Evolutionary conservation across 2,113 vertebrate genomes (phyloP), one percentile per base, ranked within the genome.

Genomic region (Chaetodon auriga): DNA sequence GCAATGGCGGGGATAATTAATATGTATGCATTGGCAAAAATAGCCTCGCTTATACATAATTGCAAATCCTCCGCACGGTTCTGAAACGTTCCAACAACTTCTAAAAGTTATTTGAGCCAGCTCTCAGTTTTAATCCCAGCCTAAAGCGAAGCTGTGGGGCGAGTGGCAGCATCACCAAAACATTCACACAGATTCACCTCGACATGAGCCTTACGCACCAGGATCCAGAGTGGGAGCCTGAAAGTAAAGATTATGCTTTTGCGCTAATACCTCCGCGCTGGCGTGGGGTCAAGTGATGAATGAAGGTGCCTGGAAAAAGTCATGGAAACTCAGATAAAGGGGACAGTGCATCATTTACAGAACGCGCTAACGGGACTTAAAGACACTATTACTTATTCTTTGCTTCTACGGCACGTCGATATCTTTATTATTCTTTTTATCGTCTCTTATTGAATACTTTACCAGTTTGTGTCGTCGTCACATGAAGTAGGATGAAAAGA

Each of bases 401-500:
- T 21, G 0, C 18, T 35, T 62, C 6, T 58, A 30, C 5, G 25
- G 41, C n/a, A 9, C 58, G 9, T 54, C 12, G 21, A 16, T 30
- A 35, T n/a, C 41, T 25, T 65, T 38, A 54, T 65, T 30, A 41
- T 30, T 30, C 30, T 30, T 41, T 38, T 70, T 66, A 5, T 15
- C 4, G 15, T 48, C 15, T 41, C 48, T 43, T 58, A 35, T 30
- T 35, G 30, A 58, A 89, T 92, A 92, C 92, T 90, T 95, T 95
- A 96, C 95, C 95, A 38, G 92, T 75, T 65, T 75, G 87, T 49
- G 92, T 75, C 65, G 87, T 51, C 38, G 88, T 73, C 43, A 91
- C 41, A 57, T 91, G 93, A 9, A 95, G 79, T 25, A 90, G 48
- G 57, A 94, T 49, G 2, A 88, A 84, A 49, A 94, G 45, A 82